These are phyloP conservation scores for Pristionchus maxplancki DNA, from an alignment of 2,888 invertebrate genomes.

Conservation along the genomic window DNA sequence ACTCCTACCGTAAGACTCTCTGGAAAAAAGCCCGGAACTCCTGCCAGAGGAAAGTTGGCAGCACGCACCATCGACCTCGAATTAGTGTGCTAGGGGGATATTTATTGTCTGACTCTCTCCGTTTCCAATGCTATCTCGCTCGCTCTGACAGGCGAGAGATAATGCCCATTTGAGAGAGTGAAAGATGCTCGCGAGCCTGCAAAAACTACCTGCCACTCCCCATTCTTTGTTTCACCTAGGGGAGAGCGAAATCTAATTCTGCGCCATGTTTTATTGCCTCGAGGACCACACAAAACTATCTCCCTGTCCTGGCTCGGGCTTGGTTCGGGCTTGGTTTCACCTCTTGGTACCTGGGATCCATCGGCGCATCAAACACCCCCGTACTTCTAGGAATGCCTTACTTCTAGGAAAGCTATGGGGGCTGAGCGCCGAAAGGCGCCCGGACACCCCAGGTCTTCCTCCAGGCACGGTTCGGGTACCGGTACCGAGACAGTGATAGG, in stretches of 20 bases:
- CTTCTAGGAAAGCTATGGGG: too few species aligned
- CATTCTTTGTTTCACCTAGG: slow-evolving; percentile 14
- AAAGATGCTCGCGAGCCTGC: background rate
- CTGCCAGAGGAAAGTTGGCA: background rate
- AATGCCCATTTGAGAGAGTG: background rate
- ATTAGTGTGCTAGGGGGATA: background rate
- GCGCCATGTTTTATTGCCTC: background rate
- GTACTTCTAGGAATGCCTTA: background rate
- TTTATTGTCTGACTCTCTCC: slow-evolving; percentile 4
- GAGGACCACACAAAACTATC: background rate
- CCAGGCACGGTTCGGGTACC: background rate
- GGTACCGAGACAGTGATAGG: background rate
- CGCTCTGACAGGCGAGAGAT: background rate
- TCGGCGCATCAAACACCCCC: background rate
- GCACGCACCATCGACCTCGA: slow-evolving; percentile 22
- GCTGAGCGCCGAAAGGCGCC: background rate
- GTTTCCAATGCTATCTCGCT: background rate
- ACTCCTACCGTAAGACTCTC: background rate
- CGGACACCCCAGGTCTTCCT: background rate
- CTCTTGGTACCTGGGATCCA: background rate
- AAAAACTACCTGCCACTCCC: slow-evolving; percentile 41
- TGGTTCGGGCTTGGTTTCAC: background rate
- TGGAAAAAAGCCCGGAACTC: background rate
- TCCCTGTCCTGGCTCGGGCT: background rate
- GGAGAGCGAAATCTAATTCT: slow-evolving; percentile 25